Percentiles rank a stretch among this genome's conserved stretches.
Evolutionary conservation across 2,888 invertebrate genomes (phyloP).

Genomic region (Lottia gigantea): DNA sequence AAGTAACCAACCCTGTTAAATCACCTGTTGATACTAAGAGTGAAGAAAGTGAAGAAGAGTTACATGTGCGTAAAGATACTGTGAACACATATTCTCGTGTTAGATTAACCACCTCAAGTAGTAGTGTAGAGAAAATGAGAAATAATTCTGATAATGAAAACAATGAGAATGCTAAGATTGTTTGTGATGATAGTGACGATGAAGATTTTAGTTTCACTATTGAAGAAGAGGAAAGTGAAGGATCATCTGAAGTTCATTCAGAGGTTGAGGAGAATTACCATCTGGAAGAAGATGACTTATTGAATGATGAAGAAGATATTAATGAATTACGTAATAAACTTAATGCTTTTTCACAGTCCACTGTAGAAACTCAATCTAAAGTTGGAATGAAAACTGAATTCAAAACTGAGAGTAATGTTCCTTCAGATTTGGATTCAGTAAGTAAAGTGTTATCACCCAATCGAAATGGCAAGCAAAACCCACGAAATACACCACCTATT

Average conservation of each 20-base stretch:
- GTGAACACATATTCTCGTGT: conserved; percentile 24
- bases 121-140: neutral
- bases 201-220: conserved; percentile 18
- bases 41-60: conserved; percentile 16
- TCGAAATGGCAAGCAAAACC: conserved; percentile 2
- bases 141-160: conserved; percentile 8
- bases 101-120: conserved; percentile 3
- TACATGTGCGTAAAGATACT: conserved; percentile 25
- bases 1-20: too few species aligned
- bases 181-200: conserved; percentile 12
- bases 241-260: neutral
- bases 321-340: neutral
- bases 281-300: conserved; percentile 7
- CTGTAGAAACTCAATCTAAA: neutral
- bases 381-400: neutral
- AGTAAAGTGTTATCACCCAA: neutral
- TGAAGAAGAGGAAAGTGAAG: conserved; percentile 22
- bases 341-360: neutral
- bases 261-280: neutral
- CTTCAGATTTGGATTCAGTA: neutral
- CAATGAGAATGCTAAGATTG: conserved; percentile 2
- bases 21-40: neutral
- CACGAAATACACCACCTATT: conserved; percentile 14
- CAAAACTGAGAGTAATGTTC: neutral
- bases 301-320: conserved; percentile 10